Conservation (phyloP, 2,888 invertebrate species). For the Meteorus colon region DNA sequence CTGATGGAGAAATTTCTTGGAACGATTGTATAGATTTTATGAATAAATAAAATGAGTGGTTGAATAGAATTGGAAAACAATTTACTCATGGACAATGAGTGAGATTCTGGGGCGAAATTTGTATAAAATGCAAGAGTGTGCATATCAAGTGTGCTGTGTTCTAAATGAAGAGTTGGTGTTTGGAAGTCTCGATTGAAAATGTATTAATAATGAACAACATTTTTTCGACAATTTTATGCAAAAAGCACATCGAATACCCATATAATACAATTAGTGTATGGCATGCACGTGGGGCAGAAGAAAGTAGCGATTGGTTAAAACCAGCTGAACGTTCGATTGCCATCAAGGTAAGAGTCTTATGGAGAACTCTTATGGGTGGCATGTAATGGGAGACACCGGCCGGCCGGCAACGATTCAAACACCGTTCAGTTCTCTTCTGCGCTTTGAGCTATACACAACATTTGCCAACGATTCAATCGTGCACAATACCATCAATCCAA, state of each 20-base stretch:
- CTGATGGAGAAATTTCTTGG: no score
- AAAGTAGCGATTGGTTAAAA: conserved; percentile 63
- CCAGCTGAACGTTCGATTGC: conserved; percentile 58
- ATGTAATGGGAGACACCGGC: conserved; percentile 53
- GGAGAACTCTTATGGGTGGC: conserved; percentile 16
- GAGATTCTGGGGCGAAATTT: no score
- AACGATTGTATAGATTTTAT: no score
- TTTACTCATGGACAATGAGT: no score
- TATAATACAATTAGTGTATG: neutral
- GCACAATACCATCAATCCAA: neutral
- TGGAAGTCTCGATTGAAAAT: no score
- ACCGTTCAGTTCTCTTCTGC: conserved; percentile 64
- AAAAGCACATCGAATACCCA: neutral
- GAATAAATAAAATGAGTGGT: no score
- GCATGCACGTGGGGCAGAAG: conserved; percentile 45
- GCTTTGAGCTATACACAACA: conserved; percentile 63
- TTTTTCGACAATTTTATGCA: no score
- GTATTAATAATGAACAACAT: no score
- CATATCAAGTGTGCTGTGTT: no score
- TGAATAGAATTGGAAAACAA: no score
- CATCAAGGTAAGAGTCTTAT: conserved; percentile 51
- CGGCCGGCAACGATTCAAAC: conserved; percentile 59
- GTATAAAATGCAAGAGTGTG: no score
- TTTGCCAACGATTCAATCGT: conserved; percentile 48
- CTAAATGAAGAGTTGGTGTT: no score